Percentiles rank a stretch among this genome's conserved stretches.
Conservation (phyloP, 2,113 vertebrate species). For the Oreochromis tanganicae region DNA sequence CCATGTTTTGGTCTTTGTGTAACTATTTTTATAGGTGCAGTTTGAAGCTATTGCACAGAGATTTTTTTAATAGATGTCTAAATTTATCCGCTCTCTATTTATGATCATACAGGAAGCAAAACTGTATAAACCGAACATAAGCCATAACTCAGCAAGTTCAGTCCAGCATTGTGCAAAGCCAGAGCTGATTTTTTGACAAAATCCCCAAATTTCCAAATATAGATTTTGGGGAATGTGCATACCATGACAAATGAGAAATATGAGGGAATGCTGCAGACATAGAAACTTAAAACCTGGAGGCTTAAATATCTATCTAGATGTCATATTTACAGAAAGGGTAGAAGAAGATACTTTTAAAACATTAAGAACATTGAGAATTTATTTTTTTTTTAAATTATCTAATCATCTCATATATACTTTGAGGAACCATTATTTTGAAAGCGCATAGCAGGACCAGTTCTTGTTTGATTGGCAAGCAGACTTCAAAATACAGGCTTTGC, state of each 20-base stretch:
- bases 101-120: background rate
- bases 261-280: background rate
- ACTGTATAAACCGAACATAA: background rate
- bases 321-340: background rate
- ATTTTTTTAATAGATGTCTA: background rate
- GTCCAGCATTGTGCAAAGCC: background rate
- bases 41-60: background rate
- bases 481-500: background rate
- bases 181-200: background rate
- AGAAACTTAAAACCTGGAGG: background rate
- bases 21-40: background rate
- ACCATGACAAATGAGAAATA: background rate
- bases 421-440: background rate
- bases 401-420: background rate
- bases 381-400: fast-evolving
- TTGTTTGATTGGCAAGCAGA: background rate
- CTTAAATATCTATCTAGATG: background rate
- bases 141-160: background rate
- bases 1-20: background rate
- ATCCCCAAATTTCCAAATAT: background rate
- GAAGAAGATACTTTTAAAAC: background rate
- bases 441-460: background rate
- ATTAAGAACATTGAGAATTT: background rate
- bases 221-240: background rate
- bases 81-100: background rate